Base-by-base conservation (phyloP, 2,888 invertebrate species). In the Aleiodes testaceus region DNA sequence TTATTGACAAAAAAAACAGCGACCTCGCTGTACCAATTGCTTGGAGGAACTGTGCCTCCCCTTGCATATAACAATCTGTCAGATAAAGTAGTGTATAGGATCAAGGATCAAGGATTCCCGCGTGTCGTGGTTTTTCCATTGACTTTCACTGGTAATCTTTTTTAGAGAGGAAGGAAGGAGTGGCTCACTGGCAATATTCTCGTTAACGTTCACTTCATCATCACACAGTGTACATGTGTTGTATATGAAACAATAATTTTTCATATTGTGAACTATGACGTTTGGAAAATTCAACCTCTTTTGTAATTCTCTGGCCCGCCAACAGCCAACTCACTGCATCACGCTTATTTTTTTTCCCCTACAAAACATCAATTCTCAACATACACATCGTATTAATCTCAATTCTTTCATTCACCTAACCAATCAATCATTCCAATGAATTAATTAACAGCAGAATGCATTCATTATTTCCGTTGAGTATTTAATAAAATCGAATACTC, bases 21-120 rank as follows among this genome's bases (percentile, higher is more conserved):
- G 59, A 59, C 59, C 59, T 59, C 59, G 11, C 11, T 59, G 59
- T 59, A 59, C 59, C 59, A 42, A 59, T 59, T 59, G 36, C 53
- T 26, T 11, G 36, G 9, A 36, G 16, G 50, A 44, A 44, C 52
- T 52, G 66, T 70, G 75, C 71, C 72, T 70, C 42, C 59, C 18
- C 36, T 36, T 36, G 36, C 42, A 59, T 12, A 49, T 14, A 36
- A 59, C 42, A 59, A 59, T 36, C 36, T 36, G 36, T 36, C 59
- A 18, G 59, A 59, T 59, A 18, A 72, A 75, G 77, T 74, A 78
- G 75, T 74, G 73, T 67, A 22, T 67, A 79, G 81, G 81, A 81
- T 81, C 81, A 81, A 79, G 81, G 80, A 81, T 81, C 75, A 75
- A 74, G 75, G 74, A 75, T 63, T 45, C 71, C 63, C 73, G 67